Conservation (phyloP, 2,797 vertebrate species). For the Odontamblyopus lacepedii region DNA sequence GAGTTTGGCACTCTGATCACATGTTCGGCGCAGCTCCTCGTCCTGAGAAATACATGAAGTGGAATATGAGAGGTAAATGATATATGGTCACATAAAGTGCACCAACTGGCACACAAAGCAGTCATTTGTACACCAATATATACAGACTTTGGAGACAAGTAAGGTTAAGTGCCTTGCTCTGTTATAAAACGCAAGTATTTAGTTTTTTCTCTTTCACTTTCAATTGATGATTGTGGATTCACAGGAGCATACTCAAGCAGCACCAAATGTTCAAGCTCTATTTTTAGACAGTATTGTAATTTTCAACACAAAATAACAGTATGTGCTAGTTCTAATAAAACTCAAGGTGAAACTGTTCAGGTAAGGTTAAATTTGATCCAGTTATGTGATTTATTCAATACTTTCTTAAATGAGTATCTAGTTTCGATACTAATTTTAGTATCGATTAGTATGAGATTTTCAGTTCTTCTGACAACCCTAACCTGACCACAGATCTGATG, state of each 20-base stretch:
- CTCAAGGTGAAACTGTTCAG: no score
- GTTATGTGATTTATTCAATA: no score
- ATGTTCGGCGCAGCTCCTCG: slow-evolving; percentile 84
- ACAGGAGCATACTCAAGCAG: background rate
- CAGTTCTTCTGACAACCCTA: no score
- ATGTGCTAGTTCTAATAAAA: no score
- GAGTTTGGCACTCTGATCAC: slow-evolving; percentile 87
- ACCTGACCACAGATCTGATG: no score
- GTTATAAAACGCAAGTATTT: background rate
- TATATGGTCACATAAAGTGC: background rate
- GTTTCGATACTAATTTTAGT: no score
- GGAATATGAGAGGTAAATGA: background rate
- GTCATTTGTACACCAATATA: background rate
- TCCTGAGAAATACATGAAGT: slow-evolving; percentile 75
- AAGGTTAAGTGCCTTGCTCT: background rate
- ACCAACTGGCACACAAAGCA: background rate
- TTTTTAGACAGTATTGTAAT: no score
- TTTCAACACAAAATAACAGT: no score
- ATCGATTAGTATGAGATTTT: no score
- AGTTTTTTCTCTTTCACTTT: background rate
- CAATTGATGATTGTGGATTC: background rate
- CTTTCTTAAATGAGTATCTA: no score
- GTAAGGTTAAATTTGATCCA: no score
- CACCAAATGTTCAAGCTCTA: background rate
- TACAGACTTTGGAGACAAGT: background rate